Percentiles rank a stretch among this genome's conserved stretches.
Conservation (phyloP, 92 coral and sea anemone species). For the Micromussa lordhowensis region DNA sequence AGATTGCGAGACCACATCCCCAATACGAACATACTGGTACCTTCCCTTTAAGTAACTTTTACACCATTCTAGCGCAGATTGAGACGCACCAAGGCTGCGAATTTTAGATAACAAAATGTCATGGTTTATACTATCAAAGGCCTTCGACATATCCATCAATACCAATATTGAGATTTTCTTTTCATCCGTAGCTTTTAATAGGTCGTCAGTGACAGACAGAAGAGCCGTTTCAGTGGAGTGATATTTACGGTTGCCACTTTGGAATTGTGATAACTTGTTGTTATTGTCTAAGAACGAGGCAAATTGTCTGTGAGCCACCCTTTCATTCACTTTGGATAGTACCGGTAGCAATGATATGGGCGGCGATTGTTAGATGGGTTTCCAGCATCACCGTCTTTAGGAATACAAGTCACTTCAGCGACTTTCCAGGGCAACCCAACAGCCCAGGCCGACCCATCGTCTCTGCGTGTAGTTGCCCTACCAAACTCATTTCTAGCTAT, state of each 20-base stretch:
- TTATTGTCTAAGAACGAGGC: slow-evolving; percentile 35
- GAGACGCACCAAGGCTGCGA: slow-evolving; percentile 16
- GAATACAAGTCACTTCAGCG: too few species aligned
- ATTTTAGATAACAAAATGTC: slow-evolving; percentile 3
- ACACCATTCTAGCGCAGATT: slow-evolving; percentile 41
- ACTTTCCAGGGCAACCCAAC: too few species aligned
- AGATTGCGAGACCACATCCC: too few species aligned
- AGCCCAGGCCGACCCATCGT: too few species aligned
- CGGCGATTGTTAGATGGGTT: slow-evolving; percentile 43
- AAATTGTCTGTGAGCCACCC: slow-evolving; percentile 56
- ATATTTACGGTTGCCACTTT: slow-evolving; percentile 41
- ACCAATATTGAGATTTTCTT: too few species aligned
- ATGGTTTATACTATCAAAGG: slow-evolving; percentile 36
- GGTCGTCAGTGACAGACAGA: too few species aligned
- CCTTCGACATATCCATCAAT: slow-evolving; percentile 54
- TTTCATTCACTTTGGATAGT: too few species aligned
- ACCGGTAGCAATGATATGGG: slow-evolving; percentile 59
- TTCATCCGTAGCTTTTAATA: too few species aligned
- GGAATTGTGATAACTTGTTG: slow-evolving; percentile 37
- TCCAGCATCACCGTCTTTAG: slow-evolving; percentile 24
- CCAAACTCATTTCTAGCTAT: too few species aligned
- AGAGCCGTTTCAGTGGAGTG: slow-evolving; percentile 55
- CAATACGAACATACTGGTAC: too few species aligned
- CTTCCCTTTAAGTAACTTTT: too few species aligned
- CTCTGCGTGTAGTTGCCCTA: too few species aligned